Evolutionary conservation across 2,797 vertebrate species (phyloP), one percentile per base, ranked within the genome.

Genomic region (Bryconaethiops microstoma): DNA sequence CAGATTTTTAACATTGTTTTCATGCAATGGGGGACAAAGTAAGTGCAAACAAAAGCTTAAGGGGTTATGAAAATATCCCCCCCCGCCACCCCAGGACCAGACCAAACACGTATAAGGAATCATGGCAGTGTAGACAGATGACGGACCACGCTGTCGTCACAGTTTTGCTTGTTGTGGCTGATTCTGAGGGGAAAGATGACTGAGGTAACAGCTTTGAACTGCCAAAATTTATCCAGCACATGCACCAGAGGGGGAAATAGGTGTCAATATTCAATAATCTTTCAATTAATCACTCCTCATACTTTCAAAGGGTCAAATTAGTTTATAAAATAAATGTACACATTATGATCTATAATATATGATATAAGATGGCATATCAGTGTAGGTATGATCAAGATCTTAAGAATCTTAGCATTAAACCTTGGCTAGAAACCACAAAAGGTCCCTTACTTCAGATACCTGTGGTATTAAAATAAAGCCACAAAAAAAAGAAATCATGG

Each of bases 11-110:
- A 70, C 78, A 80, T 74, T 72, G 75, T 48, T 77, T 60, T 45
- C 78, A 86, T 72, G 75, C 74, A 86, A 74, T 68, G 71, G 54
- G 78, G 76, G 75, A 70, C 68, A 83, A 35, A 76, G 77, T 57
- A 55, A 62, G 68, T 85, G 82, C 73, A 76, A 70, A 79, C 23
- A 35, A 85, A 84, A 79, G 35, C 74, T 74, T 23, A 68, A 83
- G 64, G 78, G 74, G 79, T 74, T 59, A 55, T 35, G 69, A 21
- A 57, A 79, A 59, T 35, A 73, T 79, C 77, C 29, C 63, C 29
- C 67, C 42, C 52, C 16, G 39, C 25, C 52, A 48, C 74, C 75
- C 74, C 75, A 25, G 55, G 29, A 45, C 52, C 45, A 69, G 19
- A 48, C 6, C 50, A 65, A 74, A 72, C 77, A 70, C 19, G 35